These are phyloP conservation scores for Pedionomus torquatus DNA, from an alignment of 2,113 vertebrate genomes.

Conservation along the genomic window DNA sequence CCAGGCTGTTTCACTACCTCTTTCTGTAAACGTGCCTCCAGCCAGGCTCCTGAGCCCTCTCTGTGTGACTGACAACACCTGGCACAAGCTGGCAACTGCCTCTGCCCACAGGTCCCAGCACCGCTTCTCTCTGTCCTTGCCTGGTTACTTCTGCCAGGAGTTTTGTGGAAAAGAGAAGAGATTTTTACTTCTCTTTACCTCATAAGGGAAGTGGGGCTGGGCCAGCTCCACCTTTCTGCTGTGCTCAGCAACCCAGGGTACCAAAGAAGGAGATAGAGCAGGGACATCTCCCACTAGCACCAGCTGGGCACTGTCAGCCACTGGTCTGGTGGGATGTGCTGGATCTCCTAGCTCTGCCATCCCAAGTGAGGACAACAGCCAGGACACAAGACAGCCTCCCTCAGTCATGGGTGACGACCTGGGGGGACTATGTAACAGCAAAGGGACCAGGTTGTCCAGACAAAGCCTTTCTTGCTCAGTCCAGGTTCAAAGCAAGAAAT, in stretches of 20 bases:
- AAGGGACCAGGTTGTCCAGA: background rate
- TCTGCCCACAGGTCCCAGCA: background rate
- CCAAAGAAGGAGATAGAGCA: background rate
- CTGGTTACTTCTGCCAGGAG: constrained; percentile 17
- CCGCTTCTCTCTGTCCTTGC: background rate
- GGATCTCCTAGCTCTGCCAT: background rate
- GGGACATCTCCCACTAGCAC: background rate
- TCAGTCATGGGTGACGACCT: background rate
- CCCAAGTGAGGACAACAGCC: background rate
- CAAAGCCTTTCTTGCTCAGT: background rate
- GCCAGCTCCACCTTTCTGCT: background rate
- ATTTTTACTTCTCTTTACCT: constrained; percentile 10
- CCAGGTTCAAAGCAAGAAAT: background rate
- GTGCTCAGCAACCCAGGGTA: background rate
- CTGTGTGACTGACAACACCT: background rate
- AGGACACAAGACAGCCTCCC: background rate
- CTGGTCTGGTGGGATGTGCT: background rate
- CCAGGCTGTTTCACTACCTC: background rate
- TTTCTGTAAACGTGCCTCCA: background rate
- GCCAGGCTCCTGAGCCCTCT: background rate
- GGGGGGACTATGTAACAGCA: background rate
- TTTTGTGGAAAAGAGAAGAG: constrained; percentile 11
- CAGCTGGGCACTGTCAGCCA: background rate
- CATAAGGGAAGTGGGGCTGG: background rate
- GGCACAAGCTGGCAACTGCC: background rate